These are phyloP conservation scores for Thaleichthys pacificus DNA, from an alignment of 2,797 vertebrate species.

Conservation along the genomic window DNA sequence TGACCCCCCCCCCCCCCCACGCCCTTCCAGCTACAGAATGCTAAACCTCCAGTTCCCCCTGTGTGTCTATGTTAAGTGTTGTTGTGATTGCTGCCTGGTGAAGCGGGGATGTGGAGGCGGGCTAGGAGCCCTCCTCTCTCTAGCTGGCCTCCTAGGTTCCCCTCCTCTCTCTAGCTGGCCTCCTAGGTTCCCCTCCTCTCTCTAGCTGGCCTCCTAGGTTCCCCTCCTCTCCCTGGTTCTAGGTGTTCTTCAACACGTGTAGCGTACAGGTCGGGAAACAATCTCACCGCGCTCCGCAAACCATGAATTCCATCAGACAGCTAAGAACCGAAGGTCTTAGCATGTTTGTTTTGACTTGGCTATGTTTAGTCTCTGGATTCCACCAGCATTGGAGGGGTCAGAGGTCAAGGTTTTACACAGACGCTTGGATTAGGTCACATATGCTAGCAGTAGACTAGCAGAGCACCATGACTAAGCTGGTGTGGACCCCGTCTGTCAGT, in stretches of 20 bases:
- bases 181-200: too few species aligned
- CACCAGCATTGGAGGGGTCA: too few species aligned
- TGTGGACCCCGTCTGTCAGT: not conserved
- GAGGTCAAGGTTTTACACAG: not conserved
- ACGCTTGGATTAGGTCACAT: not conserved
- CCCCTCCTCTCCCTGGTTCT: too few species aligned
- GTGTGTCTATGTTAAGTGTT: constrained; percentile 47
- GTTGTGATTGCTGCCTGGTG: constrained; percentile 65
- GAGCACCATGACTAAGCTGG: not conserved
- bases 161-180: not conserved
- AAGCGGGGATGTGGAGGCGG: constrained; percentile 33
- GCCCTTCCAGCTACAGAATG: constrained; percentile 38
- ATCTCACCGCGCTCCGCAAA: too few species aligned
- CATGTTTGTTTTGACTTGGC: too few species aligned
- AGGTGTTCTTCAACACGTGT: not conserved
- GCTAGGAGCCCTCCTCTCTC: constrained; percentile 28
- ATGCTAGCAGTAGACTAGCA: not conserved
- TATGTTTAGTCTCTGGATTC: not conserved
- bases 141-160: too few species aligned
- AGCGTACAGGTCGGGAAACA: not conserved
- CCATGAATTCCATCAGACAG: too few species aligned
- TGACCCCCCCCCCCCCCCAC: constrained; percentile 3
- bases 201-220: not conserved
- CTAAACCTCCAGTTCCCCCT: constrained; percentile 46
- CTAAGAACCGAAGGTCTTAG: too few species aligned